phyloP scores from a whole-genome alignment of 1,140 invertebrate species.

The Aphaenogaster floridana region DNA sequence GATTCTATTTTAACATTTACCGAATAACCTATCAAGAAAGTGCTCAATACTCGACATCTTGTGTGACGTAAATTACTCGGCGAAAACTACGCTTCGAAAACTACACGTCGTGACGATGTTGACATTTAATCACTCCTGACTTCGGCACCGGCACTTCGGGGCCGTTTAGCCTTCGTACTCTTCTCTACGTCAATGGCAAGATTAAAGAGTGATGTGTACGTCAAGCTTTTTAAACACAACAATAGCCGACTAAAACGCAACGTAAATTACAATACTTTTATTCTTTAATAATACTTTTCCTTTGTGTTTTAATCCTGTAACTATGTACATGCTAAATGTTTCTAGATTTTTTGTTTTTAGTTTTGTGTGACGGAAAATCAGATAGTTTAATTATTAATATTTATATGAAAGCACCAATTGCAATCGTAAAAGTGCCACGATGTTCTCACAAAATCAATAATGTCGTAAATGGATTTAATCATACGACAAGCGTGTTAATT shows the following conservation, averaged over 20 bases:
- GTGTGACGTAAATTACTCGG: slow-evolving; percentile 32
- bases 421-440: background rate
- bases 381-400: background rate
- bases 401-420: background rate
- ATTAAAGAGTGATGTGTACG: slow-evolving; percentile 3
- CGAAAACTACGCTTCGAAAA: slow-evolving; percentile 44
- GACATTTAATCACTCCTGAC: slow-evolving; percentile 60
- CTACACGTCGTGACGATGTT: slow-evolving; percentile 39
- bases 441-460: background rate
- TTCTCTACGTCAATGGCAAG: slow-evolving; percentile 41
- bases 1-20: slow-evolving; percentile 7
- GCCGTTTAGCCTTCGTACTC: slow-evolving; percentile 21
- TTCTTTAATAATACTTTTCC: slow-evolving; percentile 58
- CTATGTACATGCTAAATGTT: background rate
- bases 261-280: slow-evolving; percentile 67
- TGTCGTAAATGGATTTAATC: background rate
- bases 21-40: background rate
- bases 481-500: background rate
- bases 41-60: background rate
- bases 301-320: background rate
- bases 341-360: background rate
- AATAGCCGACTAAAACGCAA: slow-evolving; percentile 11
- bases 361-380: background rate
- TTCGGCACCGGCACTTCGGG: slow-evolving; percentile 11
- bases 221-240: slow-evolving; percentile 34